phyloP scores from a whole-genome alignment of 2,797 vertebrate species.

The Spheniscus humboldti region DNA sequence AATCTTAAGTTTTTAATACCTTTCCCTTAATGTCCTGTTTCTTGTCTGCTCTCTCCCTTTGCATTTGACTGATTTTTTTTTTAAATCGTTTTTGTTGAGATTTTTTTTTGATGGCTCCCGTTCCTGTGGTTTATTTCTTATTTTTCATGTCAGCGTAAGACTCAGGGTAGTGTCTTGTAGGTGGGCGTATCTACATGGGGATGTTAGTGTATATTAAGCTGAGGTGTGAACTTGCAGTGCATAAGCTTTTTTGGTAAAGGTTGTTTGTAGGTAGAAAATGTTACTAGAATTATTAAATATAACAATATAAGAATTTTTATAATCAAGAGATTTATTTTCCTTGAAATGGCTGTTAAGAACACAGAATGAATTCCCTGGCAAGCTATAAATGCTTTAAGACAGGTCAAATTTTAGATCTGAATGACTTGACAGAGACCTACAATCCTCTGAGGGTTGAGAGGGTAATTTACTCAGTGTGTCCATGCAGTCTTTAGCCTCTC shows the following conservation, averaged over 20 bases:
- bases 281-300: background rate
- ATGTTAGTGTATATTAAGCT: background rate
- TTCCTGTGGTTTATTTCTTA: background rate
- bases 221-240: background rate
- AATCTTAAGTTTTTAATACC: background rate
- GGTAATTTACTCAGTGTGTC: background rate
- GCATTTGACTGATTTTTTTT: background rate
- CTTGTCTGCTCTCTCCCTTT: background rate
- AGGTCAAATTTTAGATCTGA: conserved; percentile 8
- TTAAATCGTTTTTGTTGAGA: background rate
- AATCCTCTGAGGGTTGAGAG: conserved; percentile 1
- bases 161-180: background rate
- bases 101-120: background rate
- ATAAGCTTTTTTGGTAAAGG: background rate
- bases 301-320: background rate
- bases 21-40: background rate
- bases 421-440: background rate
- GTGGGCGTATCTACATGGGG: background rate
- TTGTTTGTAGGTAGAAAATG: background rate
- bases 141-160: background rate
- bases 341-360: background rate
- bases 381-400: conserved; percentile 5
- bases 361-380: background rate
- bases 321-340: background rate
- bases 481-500: background rate